Percentiles rank a stretch among this genome's conserved stretches.
These are phyloP conservation scores for Lophius piscatorius DNA, from an alignment of 2,113 vertebrate species.

Conservation along the genomic window DNA sequence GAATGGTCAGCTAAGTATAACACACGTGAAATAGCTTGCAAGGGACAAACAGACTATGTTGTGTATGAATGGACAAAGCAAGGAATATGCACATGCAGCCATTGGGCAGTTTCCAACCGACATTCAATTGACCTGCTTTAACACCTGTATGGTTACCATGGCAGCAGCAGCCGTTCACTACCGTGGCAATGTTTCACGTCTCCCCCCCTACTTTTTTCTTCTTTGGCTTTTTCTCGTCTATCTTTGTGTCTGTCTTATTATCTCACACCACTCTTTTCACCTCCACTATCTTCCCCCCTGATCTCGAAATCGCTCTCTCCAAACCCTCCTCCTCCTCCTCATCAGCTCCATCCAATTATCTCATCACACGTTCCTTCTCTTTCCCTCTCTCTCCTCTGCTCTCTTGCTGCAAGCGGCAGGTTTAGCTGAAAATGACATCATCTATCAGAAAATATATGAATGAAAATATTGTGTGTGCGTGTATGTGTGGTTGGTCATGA, in stretches of 20 bases:
- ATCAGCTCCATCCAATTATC: constrained; percentile 48
- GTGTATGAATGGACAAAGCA: constrained; percentile 32
- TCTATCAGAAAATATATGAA: constrained; percentile 55
- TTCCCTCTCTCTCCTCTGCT: background rate
- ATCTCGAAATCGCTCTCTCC: constrained; percentile 27
- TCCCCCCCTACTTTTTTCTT: constrained; percentile 12
- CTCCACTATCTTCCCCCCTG: constrained; percentile 7
- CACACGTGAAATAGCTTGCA: too few species aligned
- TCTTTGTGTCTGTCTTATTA: background rate
- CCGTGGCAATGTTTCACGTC: constrained; percentile 34
- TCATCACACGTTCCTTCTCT: constrained; percentile 9
- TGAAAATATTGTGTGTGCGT: constrained; percentile 12
- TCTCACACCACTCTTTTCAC: background rate
- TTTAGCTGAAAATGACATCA: constrained; percentile 62
- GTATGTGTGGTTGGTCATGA: background rate
- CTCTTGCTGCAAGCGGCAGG: constrained; percentile 48
- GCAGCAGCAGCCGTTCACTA: constrained; percentile 42
- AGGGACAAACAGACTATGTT: constrained; percentile 5
- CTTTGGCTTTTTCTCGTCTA: background rate
- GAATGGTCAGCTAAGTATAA: too few species aligned
- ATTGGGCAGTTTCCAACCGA: constrained; percentile 15
- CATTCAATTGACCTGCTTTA: constrained; percentile 61
- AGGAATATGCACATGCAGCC: constrained; percentile 12
- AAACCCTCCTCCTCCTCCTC: constrained; percentile 20
- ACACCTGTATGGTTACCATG: constrained; percentile 65